These are phyloP conservation scores for Dufourea novaeangliae DNA, from an alignment of 1,140 invertebrate species.

Conservation along the genomic window DNA sequence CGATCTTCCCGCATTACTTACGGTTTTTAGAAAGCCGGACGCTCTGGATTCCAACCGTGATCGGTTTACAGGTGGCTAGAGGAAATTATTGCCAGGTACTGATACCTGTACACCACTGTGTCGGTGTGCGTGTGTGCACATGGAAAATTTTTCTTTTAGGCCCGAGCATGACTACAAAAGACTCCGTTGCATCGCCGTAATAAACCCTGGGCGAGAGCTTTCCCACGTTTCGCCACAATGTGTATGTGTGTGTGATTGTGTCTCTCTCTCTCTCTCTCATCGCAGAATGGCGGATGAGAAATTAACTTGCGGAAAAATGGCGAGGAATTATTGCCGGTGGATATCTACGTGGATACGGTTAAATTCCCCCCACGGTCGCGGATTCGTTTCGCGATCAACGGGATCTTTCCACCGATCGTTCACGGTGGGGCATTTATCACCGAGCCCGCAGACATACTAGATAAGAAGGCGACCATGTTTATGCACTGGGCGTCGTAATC, in stretches of 20 bases:
- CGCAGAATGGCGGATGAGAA: constrained; percentile 25
- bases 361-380: not conserved
- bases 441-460: not conserved
- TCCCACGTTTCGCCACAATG: constrained; percentile 50
- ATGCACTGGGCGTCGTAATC: not conserved
- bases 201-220: constrained; percentile 44
- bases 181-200: too few relatives aligned
- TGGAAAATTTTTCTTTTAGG: constrained; percentile 26
- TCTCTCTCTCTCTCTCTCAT: constrained; percentile 24
- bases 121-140: not conserved
- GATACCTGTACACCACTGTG: constrained; percentile 18
- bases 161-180: constrained; percentile 43
- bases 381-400: constrained; percentile 1
- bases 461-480: not conserved
- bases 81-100: constrained; percentile 36
- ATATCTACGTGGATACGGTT: constrained; percentile 10
- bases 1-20: constrained; percentile 54
- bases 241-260: too few relatives aligned
- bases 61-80: constrained; percentile 49
- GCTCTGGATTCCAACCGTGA: constrained; percentile 52
- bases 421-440: not conserved
- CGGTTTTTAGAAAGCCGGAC: constrained; percentile 56
- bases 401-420: not conserved
- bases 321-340: constrained; percentile 16
- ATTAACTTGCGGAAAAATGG: constrained; percentile 35